These are phyloP conservation scores for Ispidina lecontei DNA, from an alignment of 2,797 vertebrate genomes.

Conservation along the genomic window DNA sequence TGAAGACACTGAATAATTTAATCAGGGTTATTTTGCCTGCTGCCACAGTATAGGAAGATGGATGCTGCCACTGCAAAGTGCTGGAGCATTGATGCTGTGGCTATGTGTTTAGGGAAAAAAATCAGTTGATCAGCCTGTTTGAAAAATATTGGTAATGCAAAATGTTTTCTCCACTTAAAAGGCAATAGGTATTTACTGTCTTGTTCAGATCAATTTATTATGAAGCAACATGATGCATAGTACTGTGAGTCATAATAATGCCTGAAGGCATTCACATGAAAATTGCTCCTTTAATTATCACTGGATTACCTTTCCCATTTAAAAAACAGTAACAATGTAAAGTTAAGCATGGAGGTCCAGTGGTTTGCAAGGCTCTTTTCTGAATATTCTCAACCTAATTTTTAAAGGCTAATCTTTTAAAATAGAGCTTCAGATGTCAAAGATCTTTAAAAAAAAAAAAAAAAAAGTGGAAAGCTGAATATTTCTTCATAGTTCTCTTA, in stretches of 20 bases:
- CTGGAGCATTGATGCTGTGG: neutral
- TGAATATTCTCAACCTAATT: neutral
- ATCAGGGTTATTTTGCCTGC: neutral
- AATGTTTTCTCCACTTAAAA: neutral
- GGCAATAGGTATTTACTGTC: constrained; percentile 32
- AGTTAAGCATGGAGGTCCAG: neutral
- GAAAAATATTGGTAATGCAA: neutral
- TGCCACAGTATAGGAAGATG: neutral
- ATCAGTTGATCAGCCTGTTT: neutral
- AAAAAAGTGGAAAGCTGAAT: neutral
- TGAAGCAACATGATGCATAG: neutral
- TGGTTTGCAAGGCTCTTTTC: constrained; percentile 1
- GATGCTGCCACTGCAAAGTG: neutral
- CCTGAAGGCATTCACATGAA: constrained; percentile 17
- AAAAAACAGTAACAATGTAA: constrained; percentile 14
- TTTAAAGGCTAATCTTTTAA: neutral
- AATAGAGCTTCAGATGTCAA: neutral
- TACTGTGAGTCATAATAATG: constrained; percentile 16
- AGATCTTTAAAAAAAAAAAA: neutral
- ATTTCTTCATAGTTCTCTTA: neutral
- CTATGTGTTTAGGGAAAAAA: neutral
- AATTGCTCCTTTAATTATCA: constrained; percentile 45
- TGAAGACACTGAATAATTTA: constrained; percentile 12
- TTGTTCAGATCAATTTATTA: constrained; percentile 56
- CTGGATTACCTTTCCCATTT: constrained; percentile 56